A percentile compares a stretch with the other conserved stretches of the same genome.
Evolutionary conservation across 2,113 vertebrate genomes (phyloP).

Genomic region (Bubo blakistoni): DNA sequence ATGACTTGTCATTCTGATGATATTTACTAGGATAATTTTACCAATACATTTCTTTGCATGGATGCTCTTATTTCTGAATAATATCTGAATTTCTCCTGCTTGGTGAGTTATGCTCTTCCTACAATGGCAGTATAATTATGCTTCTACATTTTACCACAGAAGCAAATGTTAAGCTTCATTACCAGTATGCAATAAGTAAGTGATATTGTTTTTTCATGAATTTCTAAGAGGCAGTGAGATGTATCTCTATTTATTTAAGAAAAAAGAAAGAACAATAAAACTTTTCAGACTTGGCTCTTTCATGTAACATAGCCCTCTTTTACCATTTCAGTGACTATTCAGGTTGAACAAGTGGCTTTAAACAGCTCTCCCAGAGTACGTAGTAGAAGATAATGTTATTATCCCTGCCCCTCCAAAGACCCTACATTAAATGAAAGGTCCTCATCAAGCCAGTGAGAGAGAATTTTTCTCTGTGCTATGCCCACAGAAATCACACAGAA

Average conservation of each 20-base stretch:
- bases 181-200: background rate
- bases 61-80: background rate
- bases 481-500: background rate
- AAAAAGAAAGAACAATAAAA: background rate
- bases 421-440: background rate
- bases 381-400: background rate
- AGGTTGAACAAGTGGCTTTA: background rate
- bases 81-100: background rate
- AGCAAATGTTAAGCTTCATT: slow-evolving; percentile 20
- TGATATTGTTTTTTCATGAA: background rate
- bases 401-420: background rate
- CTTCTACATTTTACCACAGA: background rate
- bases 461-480: background rate
- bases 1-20: background rate
- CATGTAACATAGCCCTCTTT: background rate
- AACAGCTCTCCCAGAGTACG: background rate
- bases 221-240: slow-evolving; percentile 9
- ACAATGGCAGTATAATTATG: background rate
- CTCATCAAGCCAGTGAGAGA: background rate
- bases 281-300: background rate
- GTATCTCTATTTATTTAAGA: slow-evolving; percentile 19
- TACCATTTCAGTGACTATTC: background rate
- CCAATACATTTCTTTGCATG: background rate
- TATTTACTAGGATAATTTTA: slow-evolving; percentile 26
- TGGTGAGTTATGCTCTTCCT: background rate